phyloP scores from a whole-genome alignment of 2,113 vertebrate species.

The Struthidea cinerea region DNA sequence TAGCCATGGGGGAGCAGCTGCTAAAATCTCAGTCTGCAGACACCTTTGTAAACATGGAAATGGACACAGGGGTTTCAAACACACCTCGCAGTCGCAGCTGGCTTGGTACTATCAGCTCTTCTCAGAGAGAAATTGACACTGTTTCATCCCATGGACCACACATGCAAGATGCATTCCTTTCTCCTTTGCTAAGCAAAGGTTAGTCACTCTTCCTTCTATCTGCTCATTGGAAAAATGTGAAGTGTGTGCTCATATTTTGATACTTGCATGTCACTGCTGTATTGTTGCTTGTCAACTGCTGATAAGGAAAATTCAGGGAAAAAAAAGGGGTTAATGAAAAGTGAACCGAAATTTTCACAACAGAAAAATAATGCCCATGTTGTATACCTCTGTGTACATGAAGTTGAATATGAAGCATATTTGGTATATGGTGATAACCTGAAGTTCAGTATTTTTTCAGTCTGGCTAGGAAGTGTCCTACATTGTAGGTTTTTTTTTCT shows the following conservation, averaged over 20 bases:
- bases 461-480: neutral
- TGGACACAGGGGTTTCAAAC: constrained; percentile 76
- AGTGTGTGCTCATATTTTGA: neutral
- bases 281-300: neutral
- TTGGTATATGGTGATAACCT: neutral
- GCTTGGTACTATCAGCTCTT: constrained; percentile 78
- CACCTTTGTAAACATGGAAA: constrained; percentile 84
- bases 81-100: constrained; percentile 81
- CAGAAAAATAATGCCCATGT: neutral
- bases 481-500: neutral
- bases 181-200: constrained; percentile 94
- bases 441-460: neutral
- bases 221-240: neutral
- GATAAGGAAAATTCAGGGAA: neutral
- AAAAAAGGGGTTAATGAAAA: neutral
- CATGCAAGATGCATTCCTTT: constrained; percentile 92
- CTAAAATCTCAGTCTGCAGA: constrained; percentile 90
- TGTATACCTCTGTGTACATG: neutral
- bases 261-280: neutral
- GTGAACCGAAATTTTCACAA: neutral
- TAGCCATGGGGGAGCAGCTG: constrained; percentile 82
- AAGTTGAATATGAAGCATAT: neutral
- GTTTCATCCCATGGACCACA: constrained; percentile 85
- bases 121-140: constrained; percentile 83
- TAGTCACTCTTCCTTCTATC: constrained; percentile 45